Percentiles rank a stretch among this genome's conserved stretches.
Evolutionary conservation across 2,888 invertebrate genomes (phyloP).

Genomic region (Serrognathus titanus): DNA sequence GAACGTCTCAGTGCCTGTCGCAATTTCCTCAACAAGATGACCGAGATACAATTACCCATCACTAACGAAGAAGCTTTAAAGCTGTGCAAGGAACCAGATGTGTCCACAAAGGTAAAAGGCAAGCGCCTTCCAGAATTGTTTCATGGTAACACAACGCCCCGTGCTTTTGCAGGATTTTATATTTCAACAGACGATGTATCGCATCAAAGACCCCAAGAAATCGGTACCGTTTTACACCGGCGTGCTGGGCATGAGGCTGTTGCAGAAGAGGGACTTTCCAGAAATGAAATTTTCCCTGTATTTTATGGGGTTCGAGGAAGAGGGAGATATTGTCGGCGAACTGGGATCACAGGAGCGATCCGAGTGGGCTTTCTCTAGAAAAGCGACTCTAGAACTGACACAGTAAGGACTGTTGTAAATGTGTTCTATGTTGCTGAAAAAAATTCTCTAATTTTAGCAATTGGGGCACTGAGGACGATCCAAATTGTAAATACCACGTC

Average conservation of each 20-base stretch:
- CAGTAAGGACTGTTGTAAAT: too few relatives aligned
- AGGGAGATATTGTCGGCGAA: conserved; percentile 69
- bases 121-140: not conserved
- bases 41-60: conserved; percentile 54
- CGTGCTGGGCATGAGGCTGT: conserved; percentile 85
- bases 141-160: conserved; percentile 10
- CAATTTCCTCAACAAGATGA: conserved; percentile 44
- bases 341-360: conserved; percentile 58
- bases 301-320: conserved; percentile 86
- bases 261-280: conserved; percentile 86
- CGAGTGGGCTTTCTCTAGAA: conserved; percentile 76
- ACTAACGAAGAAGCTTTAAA: conserved; percentile 67
- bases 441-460: conserved; percentile 62
- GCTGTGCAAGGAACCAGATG: conserved; percentile 65
- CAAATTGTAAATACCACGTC: conserved; percentile 76
- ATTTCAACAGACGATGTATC: conserved; percentile 96
- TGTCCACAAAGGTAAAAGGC: conserved; percentile 63
- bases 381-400: conserved; percentile 86
- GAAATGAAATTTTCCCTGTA: conserved; percentile 86
- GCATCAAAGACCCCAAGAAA: conserved; percentile 87
- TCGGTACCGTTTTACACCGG: conserved; percentile 88
- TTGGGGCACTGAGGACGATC: conserved; percentile 90
- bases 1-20: too few relatives aligned
- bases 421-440: too few relatives aligned
- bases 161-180: conserved; percentile 70